phyloP scores from a whole-genome alignment of 1,140 invertebrate genomes.

The Aradophagus sp. region DNA sequence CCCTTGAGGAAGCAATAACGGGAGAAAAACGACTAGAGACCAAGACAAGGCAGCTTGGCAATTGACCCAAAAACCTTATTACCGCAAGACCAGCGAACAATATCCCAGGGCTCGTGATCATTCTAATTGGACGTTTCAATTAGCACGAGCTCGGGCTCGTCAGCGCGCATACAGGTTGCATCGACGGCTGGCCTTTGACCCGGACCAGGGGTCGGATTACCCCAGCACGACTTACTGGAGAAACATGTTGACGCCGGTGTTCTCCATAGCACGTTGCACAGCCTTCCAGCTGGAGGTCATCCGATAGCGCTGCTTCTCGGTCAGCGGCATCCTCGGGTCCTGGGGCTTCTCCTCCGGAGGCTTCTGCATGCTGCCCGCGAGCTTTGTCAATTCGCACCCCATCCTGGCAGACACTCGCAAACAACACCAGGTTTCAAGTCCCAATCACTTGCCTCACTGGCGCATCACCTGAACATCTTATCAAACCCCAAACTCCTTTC shows the following conservation, averaged over 20 bases:
- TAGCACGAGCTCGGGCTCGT: constrained; percentile 4
- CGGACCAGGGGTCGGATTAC: too few relatives aligned
- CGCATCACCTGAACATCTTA: constrained; percentile 36
- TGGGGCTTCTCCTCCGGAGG: constrained; percentile 74
- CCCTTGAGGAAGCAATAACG: too few relatives aligned
- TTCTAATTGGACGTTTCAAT: constrained; percentile 14
- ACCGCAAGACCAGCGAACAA: constrained; percentile 6
- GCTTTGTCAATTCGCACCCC: constrained; percentile 86
- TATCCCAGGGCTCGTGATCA: constrained; percentile 4
- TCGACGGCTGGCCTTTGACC: neutral
- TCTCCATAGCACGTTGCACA: constrained; percentile 88
- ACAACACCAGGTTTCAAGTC: neutral
- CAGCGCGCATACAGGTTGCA: neutral
- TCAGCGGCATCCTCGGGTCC: constrained; percentile 86
- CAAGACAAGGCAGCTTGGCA: constrained; percentile 2
- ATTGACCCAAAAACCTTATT: constrained; percentile 24
- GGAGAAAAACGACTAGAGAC: neutral
- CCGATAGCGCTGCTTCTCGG: constrained; percentile 88
- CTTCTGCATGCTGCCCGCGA: constrained; percentile 77
- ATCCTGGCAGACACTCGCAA: constrained; percentile 68
- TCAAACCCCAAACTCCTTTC: too few relatives aligned
- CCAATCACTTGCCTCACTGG: constrained; percentile 11
- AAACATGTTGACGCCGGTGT: constrained; percentile 92
- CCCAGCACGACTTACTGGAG: constrained; percentile 89
- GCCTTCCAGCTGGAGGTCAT: constrained; percentile 93